Evolutionary conservation across 2,113 vertebrate genomes (phyloP).

Genomic region (Corynorhinus townsendii): DNA sequence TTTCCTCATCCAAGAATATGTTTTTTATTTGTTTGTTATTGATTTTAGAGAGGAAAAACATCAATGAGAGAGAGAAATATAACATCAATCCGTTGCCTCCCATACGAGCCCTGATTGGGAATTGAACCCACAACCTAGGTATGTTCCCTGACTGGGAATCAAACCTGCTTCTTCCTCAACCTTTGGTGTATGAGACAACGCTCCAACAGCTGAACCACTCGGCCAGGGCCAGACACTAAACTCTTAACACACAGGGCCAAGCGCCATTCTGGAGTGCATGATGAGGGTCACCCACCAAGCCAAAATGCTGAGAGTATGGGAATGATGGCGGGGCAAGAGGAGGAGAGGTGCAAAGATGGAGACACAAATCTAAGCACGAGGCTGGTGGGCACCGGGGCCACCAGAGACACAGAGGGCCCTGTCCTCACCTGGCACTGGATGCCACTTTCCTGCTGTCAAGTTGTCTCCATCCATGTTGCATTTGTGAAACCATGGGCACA

Average conservation of each 20-base stretch:
- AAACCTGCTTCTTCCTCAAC: neutral
- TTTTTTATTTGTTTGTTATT: neutral
- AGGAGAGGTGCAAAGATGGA: neutral
- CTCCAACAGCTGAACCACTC: neutral
- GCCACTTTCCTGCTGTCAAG: neutral
- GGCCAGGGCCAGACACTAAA: neutral
- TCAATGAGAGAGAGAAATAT: neutral
- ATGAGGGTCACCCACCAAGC: neutral
- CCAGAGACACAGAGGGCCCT: neutral
- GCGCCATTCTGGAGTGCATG: neutral
- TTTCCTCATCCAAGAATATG: neutral
- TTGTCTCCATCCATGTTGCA: fast-evolving
- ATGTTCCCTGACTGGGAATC: neutral
- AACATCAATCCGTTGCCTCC: neutral
- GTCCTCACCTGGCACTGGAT: neutral
- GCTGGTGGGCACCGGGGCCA: too few relatives aligned
- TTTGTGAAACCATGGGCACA: neutral
- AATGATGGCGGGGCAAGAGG: neutral
- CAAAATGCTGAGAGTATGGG: neutral
- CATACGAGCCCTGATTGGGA: neutral
- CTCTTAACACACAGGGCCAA: neutral
- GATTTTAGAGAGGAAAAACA: neutral
- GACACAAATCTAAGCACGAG: fast-evolving
- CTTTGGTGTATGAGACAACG: neutral
- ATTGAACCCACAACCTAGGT: neutral